Conservation (phyloP, 2,888 invertebrate species). For the Penaeus monodon region DNA sequence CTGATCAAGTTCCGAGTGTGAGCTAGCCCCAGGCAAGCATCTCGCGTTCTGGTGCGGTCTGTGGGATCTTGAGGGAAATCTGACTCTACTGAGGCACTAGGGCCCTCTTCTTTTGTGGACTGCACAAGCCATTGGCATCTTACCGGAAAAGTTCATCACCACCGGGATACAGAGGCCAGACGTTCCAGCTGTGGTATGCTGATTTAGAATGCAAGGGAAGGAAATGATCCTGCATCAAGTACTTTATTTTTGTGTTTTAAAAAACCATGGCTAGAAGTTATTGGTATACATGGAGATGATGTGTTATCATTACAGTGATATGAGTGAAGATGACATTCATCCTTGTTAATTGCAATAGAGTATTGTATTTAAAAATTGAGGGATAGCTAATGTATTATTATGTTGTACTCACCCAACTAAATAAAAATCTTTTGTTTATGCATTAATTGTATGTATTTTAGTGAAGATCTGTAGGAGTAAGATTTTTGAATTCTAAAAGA, state of each 20-base stretch:
- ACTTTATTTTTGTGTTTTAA: not conserved
- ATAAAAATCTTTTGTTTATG: too few species aligned
- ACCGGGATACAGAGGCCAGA: slow-evolving; percentile 81
- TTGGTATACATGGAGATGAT: too few species aligned
- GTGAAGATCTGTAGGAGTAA: too few species aligned
- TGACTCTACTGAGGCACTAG: slow-evolving; percentile 80
- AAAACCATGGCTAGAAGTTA: too few species aligned
- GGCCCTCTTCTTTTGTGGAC: slow-evolving; percentile 83
- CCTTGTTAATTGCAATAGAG: too few species aligned
- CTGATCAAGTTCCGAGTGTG: slow-evolving; percentile 79
- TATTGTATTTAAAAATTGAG: too few species aligned
- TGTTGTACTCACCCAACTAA: too few species aligned
- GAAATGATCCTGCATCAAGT: slow-evolving; percentile 3
- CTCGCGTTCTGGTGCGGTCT: slow-evolving; percentile 68
- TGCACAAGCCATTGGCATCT: slow-evolving; percentile 81
- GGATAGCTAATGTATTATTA: too few species aligned
- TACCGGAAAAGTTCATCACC: slow-evolving; percentile 87
- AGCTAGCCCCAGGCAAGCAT: slow-evolving; percentile 86
- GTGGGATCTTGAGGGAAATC: slow-evolving; percentile 71
- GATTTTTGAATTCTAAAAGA: too few species aligned
- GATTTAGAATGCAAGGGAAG: not conserved
- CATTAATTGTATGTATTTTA: too few species aligned
- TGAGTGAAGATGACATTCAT: too few species aligned
- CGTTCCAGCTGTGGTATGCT: slow-evolving; percentile 77
- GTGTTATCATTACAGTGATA: too few species aligned